Percentiles rank a stretch among this genome's conserved stretches.
These are phyloP conservation scores for Heliconius sara DNA, from an alignment of 2,888 invertebrate genomes.

Conservation along the genomic window DNA sequence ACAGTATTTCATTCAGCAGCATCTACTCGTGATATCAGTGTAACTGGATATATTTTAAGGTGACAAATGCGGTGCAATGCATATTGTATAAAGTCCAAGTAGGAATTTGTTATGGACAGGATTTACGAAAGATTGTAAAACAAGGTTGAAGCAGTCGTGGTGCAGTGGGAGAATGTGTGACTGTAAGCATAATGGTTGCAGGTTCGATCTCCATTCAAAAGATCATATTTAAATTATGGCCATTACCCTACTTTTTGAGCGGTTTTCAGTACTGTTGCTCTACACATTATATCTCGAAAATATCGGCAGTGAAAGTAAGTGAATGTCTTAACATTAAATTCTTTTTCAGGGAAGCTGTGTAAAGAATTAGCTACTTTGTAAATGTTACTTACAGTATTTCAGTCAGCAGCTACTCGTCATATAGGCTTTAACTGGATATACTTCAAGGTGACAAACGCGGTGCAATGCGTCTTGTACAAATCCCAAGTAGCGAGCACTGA, in stretches of 20 bases:
- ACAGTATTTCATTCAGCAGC: not conserved
- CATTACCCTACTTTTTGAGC: too few relatives aligned
- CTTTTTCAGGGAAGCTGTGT: too few relatives aligned
- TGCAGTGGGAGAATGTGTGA: too few relatives aligned
- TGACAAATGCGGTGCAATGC: constrained; percentile 15
- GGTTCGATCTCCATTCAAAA: too few relatives aligned
- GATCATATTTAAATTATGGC: too few relatives aligned
- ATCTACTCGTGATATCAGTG: not conserved
- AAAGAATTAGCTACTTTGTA: too few relatives aligned
- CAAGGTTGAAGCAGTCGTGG: too few relatives aligned
- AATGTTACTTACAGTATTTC: not conserved
- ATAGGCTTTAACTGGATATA: constrained; percentile 6
- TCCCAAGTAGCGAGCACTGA: not conserved
- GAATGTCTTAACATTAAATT: too few relatives aligned
- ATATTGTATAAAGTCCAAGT: not conserved
- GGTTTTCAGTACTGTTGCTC: too few relatives aligned
- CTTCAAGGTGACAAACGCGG: constrained; percentile 11
- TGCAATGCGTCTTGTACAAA: constrained; percentile 9
- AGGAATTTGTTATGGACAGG: not conserved
- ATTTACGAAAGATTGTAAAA: not conserved
- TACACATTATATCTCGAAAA: too few relatives aligned
- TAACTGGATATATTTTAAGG: constrained; percentile 1
- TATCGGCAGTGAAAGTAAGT: too few relatives aligned
- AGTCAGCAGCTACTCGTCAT: not conserved
- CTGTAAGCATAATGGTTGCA: too few relatives aligned